Conservation (phyloP, 2,113 vertebrate species). For the Galemys pyrenaicus region DNA sequence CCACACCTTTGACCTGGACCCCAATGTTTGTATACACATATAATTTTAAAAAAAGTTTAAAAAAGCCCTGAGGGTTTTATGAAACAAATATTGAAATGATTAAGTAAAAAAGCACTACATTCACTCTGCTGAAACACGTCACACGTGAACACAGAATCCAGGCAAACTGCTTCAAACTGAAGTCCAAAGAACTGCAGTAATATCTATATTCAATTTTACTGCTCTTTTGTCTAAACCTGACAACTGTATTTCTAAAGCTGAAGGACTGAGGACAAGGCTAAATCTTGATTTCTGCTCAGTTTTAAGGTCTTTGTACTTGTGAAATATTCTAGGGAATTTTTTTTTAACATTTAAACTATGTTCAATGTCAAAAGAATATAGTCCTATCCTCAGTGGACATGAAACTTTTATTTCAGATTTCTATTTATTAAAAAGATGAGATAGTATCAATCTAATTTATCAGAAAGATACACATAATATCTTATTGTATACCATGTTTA, state of each 20-base stretch:
- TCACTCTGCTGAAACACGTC: background rate
- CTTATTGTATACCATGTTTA: background rate
- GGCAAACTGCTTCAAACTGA: background rate
- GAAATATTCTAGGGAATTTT: background rate
- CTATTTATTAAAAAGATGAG: conserved; percentile 6
- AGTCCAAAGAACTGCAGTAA: background rate
- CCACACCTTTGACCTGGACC: too few species aligned
- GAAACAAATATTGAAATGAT: conserved; percentile 8
- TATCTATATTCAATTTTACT: background rate
- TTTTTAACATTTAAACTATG: conserved; percentile 15
- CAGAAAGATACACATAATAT: background rate
- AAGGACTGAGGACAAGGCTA: background rate
- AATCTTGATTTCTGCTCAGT: conserved; percentile 30
- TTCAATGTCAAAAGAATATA: background rate
- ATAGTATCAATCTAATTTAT: background rate
- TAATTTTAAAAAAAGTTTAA: too few species aligned
- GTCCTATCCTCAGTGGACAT: background rate
- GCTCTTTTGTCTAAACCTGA: background rate
- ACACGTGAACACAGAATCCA: background rate
- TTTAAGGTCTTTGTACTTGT: conserved; percentile 25
- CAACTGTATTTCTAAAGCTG: conserved; percentile 26
- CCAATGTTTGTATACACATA: too few species aligned
- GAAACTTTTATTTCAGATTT: conserved; percentile 24
- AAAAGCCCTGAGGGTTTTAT: background rate
- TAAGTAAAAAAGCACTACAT: background rate